Evolutionary conservation across 2,888 invertebrate species (phyloP).

Genomic region (Yponomeuta sedellus): DNA sequence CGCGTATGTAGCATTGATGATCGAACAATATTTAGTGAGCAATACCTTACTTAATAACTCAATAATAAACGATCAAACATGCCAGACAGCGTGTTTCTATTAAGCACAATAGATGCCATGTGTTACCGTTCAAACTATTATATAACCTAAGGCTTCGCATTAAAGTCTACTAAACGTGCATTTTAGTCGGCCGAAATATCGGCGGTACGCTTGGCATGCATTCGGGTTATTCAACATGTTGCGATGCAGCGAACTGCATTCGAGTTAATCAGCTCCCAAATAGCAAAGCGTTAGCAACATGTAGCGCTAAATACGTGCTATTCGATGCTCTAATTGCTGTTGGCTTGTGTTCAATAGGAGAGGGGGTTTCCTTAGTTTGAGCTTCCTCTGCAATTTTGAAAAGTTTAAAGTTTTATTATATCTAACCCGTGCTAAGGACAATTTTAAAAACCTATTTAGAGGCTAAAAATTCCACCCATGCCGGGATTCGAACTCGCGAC

Average conservation of each 20-base stretch:
- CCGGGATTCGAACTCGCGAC: too few relatives aligned
- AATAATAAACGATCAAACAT: constrained; percentile 11
- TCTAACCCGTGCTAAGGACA: too few relatives aligned
- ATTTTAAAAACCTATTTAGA: too few relatives aligned
- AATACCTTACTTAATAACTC: constrained; percentile 1
- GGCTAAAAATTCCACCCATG: too few relatives aligned
- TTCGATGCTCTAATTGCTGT: neutral
- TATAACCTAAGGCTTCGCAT: neutral
- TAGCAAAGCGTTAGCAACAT: constrained; percentile 2
- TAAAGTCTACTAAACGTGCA: neutral
- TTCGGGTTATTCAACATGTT: constrained; percentile 9
- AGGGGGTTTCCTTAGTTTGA: neutral
- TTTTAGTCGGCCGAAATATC: neutral
- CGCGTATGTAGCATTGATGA: neutral
- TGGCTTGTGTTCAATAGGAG: neutral
- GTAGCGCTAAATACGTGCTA: neutral
- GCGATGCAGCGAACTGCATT: neutral
- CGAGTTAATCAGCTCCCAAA: constrained; percentile 1
- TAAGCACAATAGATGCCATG: neutral
- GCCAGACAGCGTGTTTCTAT: neutral
- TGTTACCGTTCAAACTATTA: neutral
- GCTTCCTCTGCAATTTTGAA: neutral
- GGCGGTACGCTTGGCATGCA: constrained; percentile 6
- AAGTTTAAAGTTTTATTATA: neutral
- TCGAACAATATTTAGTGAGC: neutral